Conservation (phyloP, 2,888 invertebrate genomes). For the Amaurobius ferox region DNA sequence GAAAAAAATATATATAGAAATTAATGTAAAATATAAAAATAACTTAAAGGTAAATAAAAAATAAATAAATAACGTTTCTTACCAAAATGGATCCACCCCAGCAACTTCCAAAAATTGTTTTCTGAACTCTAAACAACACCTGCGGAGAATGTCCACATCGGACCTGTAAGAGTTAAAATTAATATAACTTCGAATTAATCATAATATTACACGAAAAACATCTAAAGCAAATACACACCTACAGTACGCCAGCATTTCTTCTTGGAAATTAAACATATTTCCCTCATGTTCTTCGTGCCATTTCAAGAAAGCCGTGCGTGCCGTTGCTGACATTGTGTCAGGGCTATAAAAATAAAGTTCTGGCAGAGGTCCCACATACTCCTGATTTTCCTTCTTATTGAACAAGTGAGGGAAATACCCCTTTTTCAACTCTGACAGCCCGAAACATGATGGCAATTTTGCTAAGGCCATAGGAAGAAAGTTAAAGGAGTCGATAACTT, state of each 20-base stretch:
- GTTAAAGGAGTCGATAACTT: constrained; percentile 19
- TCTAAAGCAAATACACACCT: background rate
- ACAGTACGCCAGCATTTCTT: background rate
- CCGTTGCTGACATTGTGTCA: background rate
- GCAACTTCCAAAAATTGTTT: constrained; percentile 9
- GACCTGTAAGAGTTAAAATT: constrained; percentile 8
- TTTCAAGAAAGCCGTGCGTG: background rate
- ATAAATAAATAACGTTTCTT: too few species aligned
- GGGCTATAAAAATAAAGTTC: background rate
- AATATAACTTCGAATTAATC: background rate
- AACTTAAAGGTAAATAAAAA: background rate
- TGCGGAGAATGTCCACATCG: constrained; percentile 9
- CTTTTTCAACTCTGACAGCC: background rate
- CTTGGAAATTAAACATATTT: background rate
- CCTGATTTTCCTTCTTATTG: constrained; percentile 4
- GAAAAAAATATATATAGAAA: background rate
- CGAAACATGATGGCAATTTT: constrained; percentile 24
- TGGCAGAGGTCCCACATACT: background rate
- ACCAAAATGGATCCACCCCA: background rate
- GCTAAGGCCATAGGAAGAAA: constrained; percentile 26
- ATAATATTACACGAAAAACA: background rate
- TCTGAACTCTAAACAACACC: constrained; percentile 10
- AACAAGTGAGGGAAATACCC: constrained; percentile 35
- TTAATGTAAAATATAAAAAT: background rate
- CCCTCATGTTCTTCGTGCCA: background rate